Evolutionary conservation across 2,888 invertebrate species (phyloP), one percentile per base, ranked within the genome.

Genomic region (Dynastes maya): DNA sequence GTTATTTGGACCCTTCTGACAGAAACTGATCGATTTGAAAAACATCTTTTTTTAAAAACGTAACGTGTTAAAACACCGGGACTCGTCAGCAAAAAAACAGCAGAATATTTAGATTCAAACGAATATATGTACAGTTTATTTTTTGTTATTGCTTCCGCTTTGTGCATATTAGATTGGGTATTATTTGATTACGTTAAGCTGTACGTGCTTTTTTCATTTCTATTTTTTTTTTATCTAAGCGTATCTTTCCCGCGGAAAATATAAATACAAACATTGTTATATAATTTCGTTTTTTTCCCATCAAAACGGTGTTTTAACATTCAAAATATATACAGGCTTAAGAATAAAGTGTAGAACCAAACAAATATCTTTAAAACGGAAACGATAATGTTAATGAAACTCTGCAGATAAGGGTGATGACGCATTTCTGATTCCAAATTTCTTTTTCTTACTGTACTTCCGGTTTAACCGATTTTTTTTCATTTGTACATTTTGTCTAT

Each of bases 1-100:
- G 86, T 85, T 86, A 86, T 86, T 86, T 87, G 87, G 87, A 87
- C 87, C 87, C 87, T 84, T 86, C 84, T 37, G 80, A 86, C 84
- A 81, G 82, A 86, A 85, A 84, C 81, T 79, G 76, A 77, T 77
- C 70, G 40, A 72, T 71, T 77, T 78, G 22, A 61, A 61, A 65
- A 32, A 68, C 4, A 37, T 37, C 5, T 11, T 8, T 45, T 45
- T 45, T 45, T 5, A 11, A 68, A 49, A 68, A 68, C 67, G 74
- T 81, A 68, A 51, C 67, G 75, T 81, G 84, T 85, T 83, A 85
- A 85, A 85, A 85, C 85, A 85, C 85, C 85, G 82, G 49, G 32
- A 37, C 32, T 37, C 32, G 5, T 37, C 32, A 5, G 32, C 32
- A 37, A 22, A 22, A 22, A 22, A 67, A 27, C 64, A 32, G n/a